Base-by-base conservation (phyloP, 1,140 invertebrate genomes). In the Conus ventricosus region DNA sequence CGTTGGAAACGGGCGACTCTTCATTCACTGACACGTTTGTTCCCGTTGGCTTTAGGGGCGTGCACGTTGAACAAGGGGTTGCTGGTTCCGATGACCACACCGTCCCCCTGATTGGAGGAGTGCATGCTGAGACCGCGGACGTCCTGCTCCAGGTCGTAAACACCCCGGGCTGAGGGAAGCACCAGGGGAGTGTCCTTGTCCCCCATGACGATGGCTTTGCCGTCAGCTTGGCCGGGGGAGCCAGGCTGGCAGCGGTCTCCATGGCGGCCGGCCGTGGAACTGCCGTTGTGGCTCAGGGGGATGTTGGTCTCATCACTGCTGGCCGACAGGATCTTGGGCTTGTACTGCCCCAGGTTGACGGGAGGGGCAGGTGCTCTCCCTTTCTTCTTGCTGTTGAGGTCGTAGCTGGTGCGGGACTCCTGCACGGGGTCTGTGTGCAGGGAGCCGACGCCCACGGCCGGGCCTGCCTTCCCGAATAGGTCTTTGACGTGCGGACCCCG, bases 121-220 rank as follows among this genome's bases (percentile, higher is more conserved):
- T n/a, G 5, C 53, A 13, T 39, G 67, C 39, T 84, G 11, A 71
- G 67, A 20, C 6, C 81, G 27, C 75, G 51, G 27, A 57, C 76
- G 55, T 67, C 53, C 23, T 51, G 67, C 20, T 71, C 67, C 11
- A 71, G 67, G 67, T 82, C 84, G n/a, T 60, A 11, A 23, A 55
- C 53, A 63, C 51, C 67, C 6, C 11, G 8, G 53, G 75, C 8
- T 15, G 85, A 11, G 13, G 55, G 63, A 1, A 90, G 87, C 75
- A 90, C 89, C 89, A 90, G 88, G 20, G 89, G 89, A 1, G 86
- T 78, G 67, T 90, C 80, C 54, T 90, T 90, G 39, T 90, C 89
- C 8, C 89, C 89, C 15, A 90, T 67, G 11, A 90, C 60, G 25
- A 83, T 86, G 8, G 89, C 86, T 85, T 15, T 85, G 13, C 55